Evolutionary conservation across 2,113 vertebrate genomes (phyloP).

Genomic region (Ammodramus savannarum): DNA sequence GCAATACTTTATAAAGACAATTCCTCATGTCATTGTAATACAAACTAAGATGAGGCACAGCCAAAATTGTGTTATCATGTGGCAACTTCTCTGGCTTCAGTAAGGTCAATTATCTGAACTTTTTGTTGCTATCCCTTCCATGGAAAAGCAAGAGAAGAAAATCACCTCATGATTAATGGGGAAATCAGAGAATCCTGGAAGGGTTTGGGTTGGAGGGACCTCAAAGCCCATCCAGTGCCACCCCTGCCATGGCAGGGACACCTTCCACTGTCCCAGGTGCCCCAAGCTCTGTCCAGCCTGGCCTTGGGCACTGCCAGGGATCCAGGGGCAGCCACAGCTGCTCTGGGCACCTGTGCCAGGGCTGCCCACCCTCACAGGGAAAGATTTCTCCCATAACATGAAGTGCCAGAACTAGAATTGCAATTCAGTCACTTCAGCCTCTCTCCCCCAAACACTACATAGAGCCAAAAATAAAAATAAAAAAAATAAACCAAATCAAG

Average conservation of each 20-base stretch:
- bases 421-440: neutral
- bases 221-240: neutral
- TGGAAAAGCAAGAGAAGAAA: neutral
- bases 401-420: neutral
- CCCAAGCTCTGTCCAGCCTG: fast-evolving
- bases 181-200: neutral
- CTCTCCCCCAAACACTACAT: neutral
- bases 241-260: neutral
- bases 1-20: neutral
- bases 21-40: neutral
- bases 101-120: neutral
- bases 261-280: neutral
- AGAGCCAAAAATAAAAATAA: neutral
- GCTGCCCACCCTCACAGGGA: fast-evolving
- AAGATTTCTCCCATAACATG: neutral
- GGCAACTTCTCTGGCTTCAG: neutral
- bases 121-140: neutral
- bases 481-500: neutral
- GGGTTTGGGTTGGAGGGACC: neutral
- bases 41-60: neutral
- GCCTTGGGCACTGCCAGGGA: neutral
- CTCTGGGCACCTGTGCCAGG: neutral
- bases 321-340: neutral
- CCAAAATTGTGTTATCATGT: neutral
- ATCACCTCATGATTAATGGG: neutral